These are phyloP conservation scores for Oophaga pumilio DNA, from an alignment of 2,113 vertebrate genomes.

Conservation along the genomic window DNA sequence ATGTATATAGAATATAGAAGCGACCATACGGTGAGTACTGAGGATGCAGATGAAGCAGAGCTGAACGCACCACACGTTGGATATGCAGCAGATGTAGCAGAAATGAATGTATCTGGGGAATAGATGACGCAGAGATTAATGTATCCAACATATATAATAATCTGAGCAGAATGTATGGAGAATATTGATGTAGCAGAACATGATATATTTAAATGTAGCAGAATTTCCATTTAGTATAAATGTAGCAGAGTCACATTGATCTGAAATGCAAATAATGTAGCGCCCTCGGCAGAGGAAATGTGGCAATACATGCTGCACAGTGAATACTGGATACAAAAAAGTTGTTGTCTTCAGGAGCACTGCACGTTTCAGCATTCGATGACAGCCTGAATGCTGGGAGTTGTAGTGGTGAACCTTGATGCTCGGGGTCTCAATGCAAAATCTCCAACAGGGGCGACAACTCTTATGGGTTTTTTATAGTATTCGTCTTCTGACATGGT, in stretches of 20 bases:
- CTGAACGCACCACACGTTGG: too few relatives aligned
- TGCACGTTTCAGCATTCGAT: too few relatives aligned
- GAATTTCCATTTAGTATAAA: not conserved
- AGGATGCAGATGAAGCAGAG: not conserved
- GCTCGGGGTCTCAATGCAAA: too few relatives aligned
- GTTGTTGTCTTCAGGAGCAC: too few relatives aligned
- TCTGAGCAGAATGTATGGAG: not conserved
- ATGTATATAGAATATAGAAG: not conserved
- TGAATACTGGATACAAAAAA: not conserved
- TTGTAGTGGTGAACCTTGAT: not conserved
- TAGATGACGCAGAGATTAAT: not conserved
- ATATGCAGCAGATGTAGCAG: not conserved
- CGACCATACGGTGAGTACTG: too few relatives aligned
- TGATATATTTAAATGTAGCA: not conserved
- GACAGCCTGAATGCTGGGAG: not conserved
- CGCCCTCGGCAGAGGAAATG: not conserved
- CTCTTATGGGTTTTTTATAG: too few relatives aligned
- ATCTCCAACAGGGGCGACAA: too few relatives aligned
- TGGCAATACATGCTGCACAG: not conserved
- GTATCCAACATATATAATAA: not conserved
- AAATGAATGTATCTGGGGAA: not conserved
- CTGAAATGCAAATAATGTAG: not conserved
- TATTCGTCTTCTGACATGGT: too few relatives aligned
- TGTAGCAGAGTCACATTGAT: not conserved
- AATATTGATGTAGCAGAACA: not conserved